Conservation (phyloP, 53 echinoderm and acorn worm genomes). For the Paracentrotus lividus region DNA sequence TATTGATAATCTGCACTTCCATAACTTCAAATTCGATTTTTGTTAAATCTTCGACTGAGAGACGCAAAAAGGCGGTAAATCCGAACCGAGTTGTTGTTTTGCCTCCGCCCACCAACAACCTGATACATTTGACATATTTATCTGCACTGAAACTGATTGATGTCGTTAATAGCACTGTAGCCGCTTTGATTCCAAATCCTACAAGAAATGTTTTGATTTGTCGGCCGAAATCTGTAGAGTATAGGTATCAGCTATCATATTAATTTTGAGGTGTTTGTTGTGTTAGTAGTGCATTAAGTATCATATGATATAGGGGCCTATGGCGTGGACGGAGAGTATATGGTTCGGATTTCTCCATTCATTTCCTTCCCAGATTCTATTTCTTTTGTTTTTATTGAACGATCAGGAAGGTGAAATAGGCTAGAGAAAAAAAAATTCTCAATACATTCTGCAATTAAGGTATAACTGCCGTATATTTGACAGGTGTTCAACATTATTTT, state of each 20-base stretch:
- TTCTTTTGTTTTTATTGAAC: not conserved
- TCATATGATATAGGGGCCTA: not conserved
- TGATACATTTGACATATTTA: not conserved
- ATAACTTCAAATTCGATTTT: too few relatives aligned
- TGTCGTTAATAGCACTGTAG: not conserved
- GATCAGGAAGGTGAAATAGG: not conserved
- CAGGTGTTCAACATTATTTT: not conserved
- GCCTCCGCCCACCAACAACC: not conserved
- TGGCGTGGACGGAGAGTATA: not conserved
- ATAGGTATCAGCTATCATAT: conserved; percentile 24
- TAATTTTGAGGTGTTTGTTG: conserved; percentile 31
- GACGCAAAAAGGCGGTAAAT: too few relatives aligned
- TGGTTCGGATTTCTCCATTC: not conserved
- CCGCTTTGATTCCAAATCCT: not conserved
- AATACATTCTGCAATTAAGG: not conserved
- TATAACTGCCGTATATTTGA: not conserved
- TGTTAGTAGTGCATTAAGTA: conserved; percentile 8
- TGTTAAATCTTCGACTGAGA: too few relatives aligned
- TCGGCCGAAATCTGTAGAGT: not conserved
- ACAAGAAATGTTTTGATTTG: not conserved
- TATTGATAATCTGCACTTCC: too few relatives aligned
- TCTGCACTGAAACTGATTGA: not conserved
- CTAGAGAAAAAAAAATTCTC: not conserved
- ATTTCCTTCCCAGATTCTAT: not conserved
- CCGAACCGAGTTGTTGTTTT: too few relatives aligned